Evolutionary conservation across 1,140 invertebrate species (phyloP).

Genomic region (Pteromalus puparum): DNA sequence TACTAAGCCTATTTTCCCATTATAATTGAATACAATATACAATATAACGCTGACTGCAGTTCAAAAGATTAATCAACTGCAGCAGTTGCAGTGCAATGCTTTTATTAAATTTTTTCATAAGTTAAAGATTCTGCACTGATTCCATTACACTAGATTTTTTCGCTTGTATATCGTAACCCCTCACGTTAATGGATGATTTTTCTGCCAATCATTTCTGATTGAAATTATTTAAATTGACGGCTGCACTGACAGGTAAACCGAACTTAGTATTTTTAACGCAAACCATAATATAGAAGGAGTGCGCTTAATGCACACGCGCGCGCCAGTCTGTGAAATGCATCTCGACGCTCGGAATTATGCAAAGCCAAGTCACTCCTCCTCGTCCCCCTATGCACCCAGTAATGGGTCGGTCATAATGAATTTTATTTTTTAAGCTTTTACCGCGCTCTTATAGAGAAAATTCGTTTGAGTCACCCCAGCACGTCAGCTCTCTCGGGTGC

Average conservation of each 20-base stretch:
- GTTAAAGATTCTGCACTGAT: not conserved
- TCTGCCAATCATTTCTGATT: not conserved
- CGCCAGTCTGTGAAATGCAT: slow-evolving; percentile 10
- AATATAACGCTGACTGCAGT: too few species aligned
- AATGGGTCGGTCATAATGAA: not conserved
- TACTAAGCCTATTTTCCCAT: too few species aligned
- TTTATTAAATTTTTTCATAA: too few species aligned
- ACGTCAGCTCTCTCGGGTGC: slow-evolving; percentile 10
- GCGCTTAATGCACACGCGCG: not conserved
- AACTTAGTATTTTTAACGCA: not conserved
- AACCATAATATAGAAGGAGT: not conserved
- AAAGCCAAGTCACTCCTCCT: slow-evolving; percentile 11
- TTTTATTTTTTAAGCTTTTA: slow-evolving; percentile 42
- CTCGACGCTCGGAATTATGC: slow-evolving; percentile 10
- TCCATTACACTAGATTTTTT: not conserved
- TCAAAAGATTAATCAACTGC: too few species aligned
- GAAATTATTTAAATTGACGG: not conserved
- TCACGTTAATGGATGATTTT: not conserved
- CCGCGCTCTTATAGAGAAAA: slow-evolving; percentile 33
- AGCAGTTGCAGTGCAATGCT: too few species aligned
- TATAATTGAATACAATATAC: too few species aligned
- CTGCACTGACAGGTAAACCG: not conserved
- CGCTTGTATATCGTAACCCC: not conserved
- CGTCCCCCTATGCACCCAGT: not conserved
- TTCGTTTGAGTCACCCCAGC: slow-evolving; percentile 11